phyloP scores from a whole-genome alignment of 2,797 vertebrate genomes.

The Dryobates pubescens region DNA sequence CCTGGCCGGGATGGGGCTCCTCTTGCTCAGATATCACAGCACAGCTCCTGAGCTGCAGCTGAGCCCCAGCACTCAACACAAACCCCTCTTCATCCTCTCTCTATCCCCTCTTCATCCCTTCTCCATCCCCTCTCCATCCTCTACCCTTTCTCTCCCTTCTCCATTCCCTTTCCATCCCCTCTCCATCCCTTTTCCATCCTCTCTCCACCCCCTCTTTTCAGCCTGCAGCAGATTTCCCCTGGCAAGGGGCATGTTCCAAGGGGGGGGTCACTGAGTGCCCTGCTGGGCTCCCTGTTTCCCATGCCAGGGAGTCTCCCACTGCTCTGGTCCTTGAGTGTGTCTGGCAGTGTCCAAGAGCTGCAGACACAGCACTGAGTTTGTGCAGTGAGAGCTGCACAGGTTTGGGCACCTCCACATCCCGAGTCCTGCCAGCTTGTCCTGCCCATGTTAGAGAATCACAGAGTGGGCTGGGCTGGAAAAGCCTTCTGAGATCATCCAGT shows the following conservation, averaged over 20 bases:
- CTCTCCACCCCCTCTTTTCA: background rate
- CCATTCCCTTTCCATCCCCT: no score
- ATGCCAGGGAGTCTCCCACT: background rate
- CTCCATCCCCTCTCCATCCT: no score
- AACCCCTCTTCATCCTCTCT: no score
- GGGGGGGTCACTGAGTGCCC: background rate
- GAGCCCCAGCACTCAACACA: background rate
- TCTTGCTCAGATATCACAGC: background rate
- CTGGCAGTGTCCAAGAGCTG: background rate
- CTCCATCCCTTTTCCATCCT: no score
- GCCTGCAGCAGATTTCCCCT: background rate
- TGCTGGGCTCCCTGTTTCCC: background rate
- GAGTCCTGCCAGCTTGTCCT: background rate
- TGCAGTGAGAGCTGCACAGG: background rate
- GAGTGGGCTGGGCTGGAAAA: no score
- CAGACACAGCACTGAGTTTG: background rate
- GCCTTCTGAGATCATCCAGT: no score
- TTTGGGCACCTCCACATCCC: background rate
- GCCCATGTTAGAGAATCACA: background rate
- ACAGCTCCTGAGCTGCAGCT: background rate
- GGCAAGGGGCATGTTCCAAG: background rate
- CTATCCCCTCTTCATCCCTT: no score
- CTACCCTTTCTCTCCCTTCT: no score
- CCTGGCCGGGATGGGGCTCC: no score
- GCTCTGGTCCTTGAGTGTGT: background rate